Conservation (phyloP, 2,113 vertebrate species). For the Rallus limicola region DNA sequence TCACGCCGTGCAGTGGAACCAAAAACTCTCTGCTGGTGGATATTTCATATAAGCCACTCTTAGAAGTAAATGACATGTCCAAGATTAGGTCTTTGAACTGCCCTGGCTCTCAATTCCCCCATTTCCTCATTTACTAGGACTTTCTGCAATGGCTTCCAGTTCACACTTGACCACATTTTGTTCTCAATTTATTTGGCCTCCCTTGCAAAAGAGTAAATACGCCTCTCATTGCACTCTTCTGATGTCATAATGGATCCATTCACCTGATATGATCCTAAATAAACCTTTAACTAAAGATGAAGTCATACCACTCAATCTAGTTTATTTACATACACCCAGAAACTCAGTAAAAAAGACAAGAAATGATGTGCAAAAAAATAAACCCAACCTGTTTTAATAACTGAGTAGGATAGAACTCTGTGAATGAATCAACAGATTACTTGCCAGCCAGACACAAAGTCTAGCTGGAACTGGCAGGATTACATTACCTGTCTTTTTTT, state of each 20-base stretch:
- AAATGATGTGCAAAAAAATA: not conserved
- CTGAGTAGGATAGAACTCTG: not conserved
- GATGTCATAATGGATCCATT: not conserved
- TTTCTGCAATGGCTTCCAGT: not conserved
- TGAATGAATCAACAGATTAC: not conserved
- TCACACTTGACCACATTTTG: not conserved
- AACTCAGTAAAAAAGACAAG: not conserved
- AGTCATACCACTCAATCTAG: not conserved
- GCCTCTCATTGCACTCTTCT: not conserved
- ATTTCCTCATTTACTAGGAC: not conserved
- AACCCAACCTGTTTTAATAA: not conserved
- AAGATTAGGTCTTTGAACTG: not conserved
- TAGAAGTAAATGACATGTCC: not conserved
- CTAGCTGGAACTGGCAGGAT: not conserved
- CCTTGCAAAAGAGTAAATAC: not conserved
- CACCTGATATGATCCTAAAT: not conserved
- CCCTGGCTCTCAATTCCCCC: not conserved
- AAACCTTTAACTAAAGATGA: not conserved
- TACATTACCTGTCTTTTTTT: not conserved
- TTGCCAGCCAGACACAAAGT: not conserved
- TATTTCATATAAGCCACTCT: not conserved
- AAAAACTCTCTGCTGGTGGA: not conserved
- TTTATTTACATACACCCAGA: not conserved
- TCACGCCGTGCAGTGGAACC: not conserved
- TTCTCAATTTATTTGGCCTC: not conserved